phyloP scores from a whole-genome alignment of 2,797 vertebrate species.

The Philypnodon macrostomus region DNA sequence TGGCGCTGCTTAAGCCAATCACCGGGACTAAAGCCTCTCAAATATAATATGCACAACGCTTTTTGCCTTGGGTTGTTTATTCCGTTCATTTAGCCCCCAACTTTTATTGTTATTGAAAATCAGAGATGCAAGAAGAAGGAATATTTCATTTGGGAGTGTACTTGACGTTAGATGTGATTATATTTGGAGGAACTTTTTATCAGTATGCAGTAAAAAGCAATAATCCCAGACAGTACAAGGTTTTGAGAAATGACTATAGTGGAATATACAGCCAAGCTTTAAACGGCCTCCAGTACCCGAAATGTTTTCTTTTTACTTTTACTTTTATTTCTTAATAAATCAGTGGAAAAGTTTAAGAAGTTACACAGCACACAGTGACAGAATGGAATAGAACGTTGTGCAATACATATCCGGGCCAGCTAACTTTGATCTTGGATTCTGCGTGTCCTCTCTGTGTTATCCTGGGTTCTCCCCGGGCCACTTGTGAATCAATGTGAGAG shows the following conservation, averaged over 20 bases:
- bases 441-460: no score
- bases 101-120: slow-evolving; percentile 1
- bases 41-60: slow-evolving; percentile 20
- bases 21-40: slow-evolving; percentile 15
- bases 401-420: no score
- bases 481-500: no score
- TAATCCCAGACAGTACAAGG: slow-evolving; percentile 1
- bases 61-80: slow-evolving; percentile 12
- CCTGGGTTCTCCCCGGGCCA: no score
- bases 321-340: no score
- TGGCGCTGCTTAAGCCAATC: slow-evolving; percentile 10
- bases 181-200: slow-evolving; percentile 3
- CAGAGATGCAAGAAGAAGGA: slow-evolving; percentile 16
- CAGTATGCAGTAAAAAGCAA: slow-evolving; percentile 6
- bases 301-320: no score
- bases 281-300: not conserved
- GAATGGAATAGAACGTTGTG: no score
- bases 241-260: slow-evolving; percentile 8
- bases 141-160: slow-evolving; percentile 7
- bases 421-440: no score
- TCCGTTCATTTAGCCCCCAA: not conserved
- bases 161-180: slow-evolving; percentile 2
- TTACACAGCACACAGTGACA: no score
- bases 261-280: not conserved
- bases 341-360: not conserved